Evolutionary conservation across 2,113 vertebrate species (phyloP).

Genomic region (Tragelaphus imberbis): DNA sequence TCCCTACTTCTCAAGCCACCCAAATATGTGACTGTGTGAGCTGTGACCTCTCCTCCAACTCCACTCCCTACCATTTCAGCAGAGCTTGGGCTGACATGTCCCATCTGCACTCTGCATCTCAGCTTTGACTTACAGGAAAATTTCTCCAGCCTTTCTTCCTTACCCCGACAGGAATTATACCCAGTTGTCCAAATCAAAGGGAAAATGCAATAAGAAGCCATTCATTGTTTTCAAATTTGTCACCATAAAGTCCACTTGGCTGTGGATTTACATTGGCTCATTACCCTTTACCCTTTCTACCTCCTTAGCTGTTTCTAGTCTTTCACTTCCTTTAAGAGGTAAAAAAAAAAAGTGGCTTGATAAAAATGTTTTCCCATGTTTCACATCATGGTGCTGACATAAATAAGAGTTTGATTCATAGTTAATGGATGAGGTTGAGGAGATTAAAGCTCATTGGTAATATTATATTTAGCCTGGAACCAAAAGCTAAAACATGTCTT

Average conservation of each 20-base stretch:
- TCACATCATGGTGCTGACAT: neutral
- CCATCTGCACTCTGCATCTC: neutral
- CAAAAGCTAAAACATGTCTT: neutral
- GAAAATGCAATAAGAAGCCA: neutral
- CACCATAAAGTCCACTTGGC: neutral
- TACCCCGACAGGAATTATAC: neutral
- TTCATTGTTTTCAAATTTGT: slow-evolving; percentile 11
- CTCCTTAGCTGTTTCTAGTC: slow-evolving; percentile 10
- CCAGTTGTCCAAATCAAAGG: neutral
- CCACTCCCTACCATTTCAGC: neutral
- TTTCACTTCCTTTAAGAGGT: slow-evolving; percentile 21
- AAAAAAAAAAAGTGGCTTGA: neutral
- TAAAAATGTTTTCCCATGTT: neutral
- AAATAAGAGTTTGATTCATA: neutral
- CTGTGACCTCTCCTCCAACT: slow-evolving; percentile 7
- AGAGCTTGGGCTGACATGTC: neutral
- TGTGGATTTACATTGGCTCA: neutral
- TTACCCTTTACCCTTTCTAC: neutral
- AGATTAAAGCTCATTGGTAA: neutral
- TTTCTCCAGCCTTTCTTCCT: neutral
- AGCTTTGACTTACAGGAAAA: slow-evolving; percentile 13
- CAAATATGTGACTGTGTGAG: slow-evolving; percentile 44
- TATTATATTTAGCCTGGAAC: slow-evolving; percentile 3
- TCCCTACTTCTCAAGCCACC: slow-evolving; percentile 26
- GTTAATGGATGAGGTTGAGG: neutral